A percentile compares a stretch with the other conserved stretches of the same genome.
Conservation (phyloP, 2,797 vertebrate species). For the Danio tinwini region DNA sequence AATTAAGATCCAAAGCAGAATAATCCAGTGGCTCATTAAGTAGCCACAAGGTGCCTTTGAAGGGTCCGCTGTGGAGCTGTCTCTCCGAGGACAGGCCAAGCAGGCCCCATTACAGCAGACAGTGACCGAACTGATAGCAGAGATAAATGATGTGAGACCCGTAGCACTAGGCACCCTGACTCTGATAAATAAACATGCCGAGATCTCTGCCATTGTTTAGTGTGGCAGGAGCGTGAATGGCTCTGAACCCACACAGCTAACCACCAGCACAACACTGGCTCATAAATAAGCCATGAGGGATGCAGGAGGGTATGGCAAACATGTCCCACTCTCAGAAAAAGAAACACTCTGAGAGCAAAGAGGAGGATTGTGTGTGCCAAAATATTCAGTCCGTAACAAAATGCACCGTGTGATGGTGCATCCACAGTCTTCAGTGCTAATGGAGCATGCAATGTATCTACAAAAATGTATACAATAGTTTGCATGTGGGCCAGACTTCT, state of each 20-base stretch:
- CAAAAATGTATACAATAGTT: neutral
- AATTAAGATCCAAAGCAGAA: slow-evolving; percentile 51
- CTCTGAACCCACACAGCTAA: slow-evolving; percentile 54
- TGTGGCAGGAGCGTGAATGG: slow-evolving; percentile 35
- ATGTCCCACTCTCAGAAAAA: slow-evolving; percentile 39
- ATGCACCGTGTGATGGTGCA: neutral
- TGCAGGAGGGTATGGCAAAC: slow-evolving; percentile 50
- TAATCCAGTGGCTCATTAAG: slow-evolving; percentile 41
- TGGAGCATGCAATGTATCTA: neutral
- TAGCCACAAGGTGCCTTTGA: slow-evolving; percentile 58
- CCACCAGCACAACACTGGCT: slow-evolving; percentile 40
- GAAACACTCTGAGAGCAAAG: slow-evolving; percentile 28
- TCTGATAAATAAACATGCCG: slow-evolving; percentile 65
- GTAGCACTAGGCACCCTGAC: slow-evolving; percentile 25
- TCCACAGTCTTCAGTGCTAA: slow-evolving; percentile 17
- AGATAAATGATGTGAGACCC: slow-evolving; percentile 58
- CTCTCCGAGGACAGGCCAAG: slow-evolving; percentile 23
- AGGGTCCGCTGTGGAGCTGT: slow-evolving; percentile 16
- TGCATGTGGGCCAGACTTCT: neutral
- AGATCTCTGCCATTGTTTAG: slow-evolving; percentile 53
- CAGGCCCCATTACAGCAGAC: slow-evolving; percentile 53
- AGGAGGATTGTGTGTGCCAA: neutral
- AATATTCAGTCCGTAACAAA: slow-evolving; percentile 20
- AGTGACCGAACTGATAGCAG: slow-evolving; percentile 37
- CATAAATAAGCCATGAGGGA: slow-evolving; percentile 61